A percentile compares a stretch with the other conserved stretches of the same genome.
phyloP scores from a whole-genome alignment of 35 echinoderm and acorn worm species.

The Acanthaster planci region DNA sequence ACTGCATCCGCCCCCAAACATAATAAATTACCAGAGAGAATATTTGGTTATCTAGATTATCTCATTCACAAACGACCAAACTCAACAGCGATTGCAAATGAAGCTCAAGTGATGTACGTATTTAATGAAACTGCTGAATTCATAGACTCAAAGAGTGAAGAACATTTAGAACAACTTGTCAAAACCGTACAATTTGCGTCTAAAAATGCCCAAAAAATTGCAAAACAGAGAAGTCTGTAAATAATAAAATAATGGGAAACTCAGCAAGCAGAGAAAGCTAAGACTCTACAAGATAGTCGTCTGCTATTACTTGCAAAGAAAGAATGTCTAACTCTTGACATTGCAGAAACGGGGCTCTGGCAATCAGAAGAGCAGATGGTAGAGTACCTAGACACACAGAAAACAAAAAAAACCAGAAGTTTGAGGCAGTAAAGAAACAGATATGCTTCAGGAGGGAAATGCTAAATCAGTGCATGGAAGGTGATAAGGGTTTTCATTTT shows the following conservation, averaged over 20 bases:
- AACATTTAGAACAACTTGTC: constrained; percentile 29
- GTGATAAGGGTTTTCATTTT: constrained; percentile 13
- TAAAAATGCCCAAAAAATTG: neutral
- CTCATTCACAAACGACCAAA: constrained; percentile 29
- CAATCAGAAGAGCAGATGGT: constrained; percentile 34
- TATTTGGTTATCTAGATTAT: constrained; percentile 35
- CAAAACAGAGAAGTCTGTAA: neutral
- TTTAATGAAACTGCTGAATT: constrained; percentile 44
- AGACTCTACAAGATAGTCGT: neutral
- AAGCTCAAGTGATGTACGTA: constrained; percentile 31
- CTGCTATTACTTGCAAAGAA: neutral
- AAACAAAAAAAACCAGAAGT: constrained; percentile 21
- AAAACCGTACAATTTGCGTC: constrained; percentile 2
- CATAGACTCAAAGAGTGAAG: constrained; percentile 22
- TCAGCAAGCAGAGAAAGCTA: constrained; percentile 20
- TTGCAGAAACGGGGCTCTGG: constrained; percentile 22
- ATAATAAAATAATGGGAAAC: constrained; percentile 7
- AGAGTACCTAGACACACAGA: constrained; percentile 22
- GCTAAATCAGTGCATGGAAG: constrained; percentile 14
- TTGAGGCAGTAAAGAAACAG: constrained; percentile 36
- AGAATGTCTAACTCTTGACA: constrained; percentile 30
- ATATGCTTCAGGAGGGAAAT: constrained; percentile 28
- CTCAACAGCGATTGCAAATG: constrained; percentile 4
- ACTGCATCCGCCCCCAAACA: constrained; percentile 24
- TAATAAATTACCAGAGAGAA: constrained; percentile 19